Conservation (phyloP, 2,113 vertebrate species). For the Sylvietta virens region DNA sequence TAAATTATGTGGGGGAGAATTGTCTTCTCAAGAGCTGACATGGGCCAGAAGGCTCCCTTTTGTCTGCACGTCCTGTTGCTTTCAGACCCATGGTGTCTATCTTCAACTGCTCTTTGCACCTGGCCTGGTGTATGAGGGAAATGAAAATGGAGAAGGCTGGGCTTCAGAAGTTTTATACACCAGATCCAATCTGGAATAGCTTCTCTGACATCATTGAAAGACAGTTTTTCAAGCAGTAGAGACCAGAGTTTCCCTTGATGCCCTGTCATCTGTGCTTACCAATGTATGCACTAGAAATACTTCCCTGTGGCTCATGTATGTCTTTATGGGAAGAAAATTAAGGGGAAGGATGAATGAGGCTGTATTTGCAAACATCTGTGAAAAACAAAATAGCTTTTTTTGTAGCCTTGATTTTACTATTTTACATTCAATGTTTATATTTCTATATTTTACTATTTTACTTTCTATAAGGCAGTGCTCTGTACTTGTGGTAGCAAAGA, state of each 20-base stretch:
- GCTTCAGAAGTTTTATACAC: not conserved
- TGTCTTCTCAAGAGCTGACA: not conserved
- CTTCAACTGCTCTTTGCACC: not conserved
- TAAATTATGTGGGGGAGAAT: not conserved
- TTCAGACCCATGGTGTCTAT: not conserved
- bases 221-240: not conserved
- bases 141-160: not conserved
- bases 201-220: not conserved
- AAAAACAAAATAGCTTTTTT: not conserved
- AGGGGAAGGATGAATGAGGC: not conserved
- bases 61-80: accelerated
- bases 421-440: not conserved
- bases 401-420: not conserved
- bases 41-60: not conserved
- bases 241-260: not conserved
- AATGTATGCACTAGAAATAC: not conserved
- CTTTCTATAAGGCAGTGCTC: not conserved
- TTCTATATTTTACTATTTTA: not conserved
- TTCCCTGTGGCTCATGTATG: not conserved
- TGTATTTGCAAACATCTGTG: not conserved
- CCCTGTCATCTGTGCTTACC: accelerated
- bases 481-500: not conserved
- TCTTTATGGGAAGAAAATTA: not conserved
- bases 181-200: not conserved
- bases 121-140: not conserved